A percentile compares a stretch with the other conserved stretches of the same genome.
Evolutionary conservation across 2,113 vertebrate genomes (phyloP).

Genomic region (Datnioides undecimradiatus): DNA sequence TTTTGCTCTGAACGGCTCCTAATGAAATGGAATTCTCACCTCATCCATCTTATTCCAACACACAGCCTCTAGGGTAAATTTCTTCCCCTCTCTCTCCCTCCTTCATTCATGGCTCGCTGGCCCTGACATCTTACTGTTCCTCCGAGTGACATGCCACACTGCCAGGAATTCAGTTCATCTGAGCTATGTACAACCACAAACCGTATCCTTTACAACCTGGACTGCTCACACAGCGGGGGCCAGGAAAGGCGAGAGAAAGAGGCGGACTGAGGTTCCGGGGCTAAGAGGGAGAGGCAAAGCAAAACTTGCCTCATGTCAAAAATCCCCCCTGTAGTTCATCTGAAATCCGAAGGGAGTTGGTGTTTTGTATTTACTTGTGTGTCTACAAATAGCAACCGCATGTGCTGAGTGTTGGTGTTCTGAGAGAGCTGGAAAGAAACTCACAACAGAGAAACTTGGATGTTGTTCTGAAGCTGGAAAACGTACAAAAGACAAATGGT

Average conservation of each 20-base stretch:
- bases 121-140: constrained; percentile 68
- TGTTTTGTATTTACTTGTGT: constrained; percentile 19
- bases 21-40: constrained; percentile 68
- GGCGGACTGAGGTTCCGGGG: constrained; percentile 25
- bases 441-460: neutral
- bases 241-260: constrained; percentile 36
- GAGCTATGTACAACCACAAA: constrained; percentile 65
- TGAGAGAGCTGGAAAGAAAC: neutral
- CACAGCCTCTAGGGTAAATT: constrained; percentile 35
- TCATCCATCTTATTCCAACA: constrained; percentile 73
- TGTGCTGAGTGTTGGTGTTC: constrained; percentile 13
- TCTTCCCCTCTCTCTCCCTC: neutral
- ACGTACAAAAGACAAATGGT: neutral
- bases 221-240: constrained; percentile 21
- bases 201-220: constrained; percentile 71
- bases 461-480: neutral
- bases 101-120: constrained; percentile 43
- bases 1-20: constrained; percentile 28
- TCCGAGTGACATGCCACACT: constrained; percentile 52
- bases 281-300: constrained; percentile 6
- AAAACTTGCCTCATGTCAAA: constrained; percentile 39
- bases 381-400: constrained; percentile 23
- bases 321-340: constrained; percentile 19
- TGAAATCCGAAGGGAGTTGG: constrained; percentile 30
- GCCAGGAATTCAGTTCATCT: constrained; percentile 75